phyloP scores from a whole-genome alignment of 2,113 vertebrate species.

The Apus apus region DNA sequence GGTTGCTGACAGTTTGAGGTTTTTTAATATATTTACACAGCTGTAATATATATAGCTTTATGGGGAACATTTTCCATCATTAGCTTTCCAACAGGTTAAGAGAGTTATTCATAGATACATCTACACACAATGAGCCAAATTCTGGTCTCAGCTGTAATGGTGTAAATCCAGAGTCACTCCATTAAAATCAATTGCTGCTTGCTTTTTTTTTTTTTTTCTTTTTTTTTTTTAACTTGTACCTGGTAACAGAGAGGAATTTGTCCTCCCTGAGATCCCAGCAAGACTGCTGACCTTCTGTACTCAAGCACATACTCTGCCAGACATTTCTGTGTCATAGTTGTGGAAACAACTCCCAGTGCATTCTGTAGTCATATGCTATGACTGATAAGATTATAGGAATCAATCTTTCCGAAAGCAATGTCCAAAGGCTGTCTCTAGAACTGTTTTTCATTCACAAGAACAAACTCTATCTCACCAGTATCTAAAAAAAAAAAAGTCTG shows the following conservation, averaged over 20 bases:
- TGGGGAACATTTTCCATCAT: conserved; percentile 74
- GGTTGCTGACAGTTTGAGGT: conserved; percentile 52
- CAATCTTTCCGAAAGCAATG: conserved; percentile 57
- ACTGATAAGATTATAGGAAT: conserved; percentile 49
- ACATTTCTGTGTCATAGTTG: conserved; percentile 33
- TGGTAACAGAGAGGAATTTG: conserved; percentile 50
- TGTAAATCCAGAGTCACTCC: conserved; percentile 26
- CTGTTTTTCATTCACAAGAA: conserved; percentile 38
- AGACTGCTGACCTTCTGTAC: conserved; percentile 64
- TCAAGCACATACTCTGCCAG: conserved; percentile 27
- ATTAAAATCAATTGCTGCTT: neutral
- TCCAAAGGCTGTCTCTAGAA: conserved; percentile 43
- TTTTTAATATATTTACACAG: conserved; percentile 71
- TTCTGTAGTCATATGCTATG: neutral
- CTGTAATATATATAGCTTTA: conserved; percentile 65
- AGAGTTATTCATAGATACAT: conserved; percentile 74
- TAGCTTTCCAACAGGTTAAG: conserved; percentile 66
- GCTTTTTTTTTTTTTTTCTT: neutral
- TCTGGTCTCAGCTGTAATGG: neutral
- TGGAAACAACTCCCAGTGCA: neutral
- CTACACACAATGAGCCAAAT: conserved; percentile 54
- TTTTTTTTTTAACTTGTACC: neutral
- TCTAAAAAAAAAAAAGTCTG: conserved; percentile 1
- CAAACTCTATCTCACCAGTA: conserved; percentile 31
- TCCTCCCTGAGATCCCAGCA: conserved; percentile 21